Evolutionary conservation across 2,888 invertebrate species (phyloP), one percentile per base, ranked within the genome.

Genomic region (Acronicta leporina): DNA sequence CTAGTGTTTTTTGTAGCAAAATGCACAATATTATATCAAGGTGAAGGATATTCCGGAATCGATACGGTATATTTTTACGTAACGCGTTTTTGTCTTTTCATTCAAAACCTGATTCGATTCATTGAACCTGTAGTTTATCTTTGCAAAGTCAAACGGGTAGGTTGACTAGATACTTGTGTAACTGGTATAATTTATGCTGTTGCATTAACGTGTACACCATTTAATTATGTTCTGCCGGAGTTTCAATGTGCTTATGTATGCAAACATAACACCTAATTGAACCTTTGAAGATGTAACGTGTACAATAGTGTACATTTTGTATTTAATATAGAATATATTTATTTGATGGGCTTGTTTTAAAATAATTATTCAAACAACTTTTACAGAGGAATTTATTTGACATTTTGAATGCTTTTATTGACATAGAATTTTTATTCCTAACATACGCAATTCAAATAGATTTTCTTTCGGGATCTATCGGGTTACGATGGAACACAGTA

Each of bases 121-220:
- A 48, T 44, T 59, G 42, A 40, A 6, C 5, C 27, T 13, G 6
- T 41, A 42, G 49, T 50, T 42, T 25, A 40, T 53, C 42, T 51
- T 43, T 44, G 46, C 50, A 72, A 40, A 57, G 20, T 48, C 51
- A 49, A 66, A 57, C 67, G 16, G 51, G 51, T 65, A n/a, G 20
- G 7, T 1, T 30, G 3, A 5, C 9, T 16, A 30, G 47, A 44
- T 13, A 48, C 48, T 40, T 45, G 48, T 45, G 13, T 30, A 60
- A 73, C 68, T 41, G 16, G 52, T 44, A 47, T 61, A 73, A 69
- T 73, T 73, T 56, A 69, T 73, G 25, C 69, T 53, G 49, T 56
- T 56, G 43, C 40, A 43, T 51, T 40, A 27, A 45, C 51, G 40
- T 61, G 52, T 73, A 52, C 48, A 52, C 35, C 48, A 61, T 49